Conservation (phyloP, 1,140 invertebrate species). For the Armadillidium nasatum region DNA sequence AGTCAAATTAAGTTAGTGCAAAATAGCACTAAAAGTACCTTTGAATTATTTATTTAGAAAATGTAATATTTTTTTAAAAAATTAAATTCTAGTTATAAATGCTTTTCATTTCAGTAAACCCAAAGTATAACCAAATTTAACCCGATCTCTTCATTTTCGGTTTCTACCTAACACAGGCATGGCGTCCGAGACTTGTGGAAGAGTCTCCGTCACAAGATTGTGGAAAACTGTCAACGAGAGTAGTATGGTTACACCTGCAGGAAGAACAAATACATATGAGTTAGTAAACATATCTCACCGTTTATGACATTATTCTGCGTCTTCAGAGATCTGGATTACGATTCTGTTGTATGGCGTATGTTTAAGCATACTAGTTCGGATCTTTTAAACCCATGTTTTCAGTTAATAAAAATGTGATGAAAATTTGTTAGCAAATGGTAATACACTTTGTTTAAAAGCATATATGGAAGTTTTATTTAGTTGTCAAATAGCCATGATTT, state of each 20-base stretch:
- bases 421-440: neutral
- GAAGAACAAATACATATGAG: slow-evolving; percentile 54
- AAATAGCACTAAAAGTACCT: no score
- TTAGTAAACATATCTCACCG: no score
- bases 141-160: neutral
- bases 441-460: neutral
- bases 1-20: no score
- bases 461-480: slow-evolving; percentile 1
- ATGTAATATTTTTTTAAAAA: no score
- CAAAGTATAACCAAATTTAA: neutral
- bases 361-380: no score
- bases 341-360: no score
- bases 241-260: slow-evolving; percentile 96
- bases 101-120: neutral
- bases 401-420: neutral
- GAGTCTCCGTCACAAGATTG: slow-evolving; percentile 90
- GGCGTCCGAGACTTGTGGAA: slow-evolving; percentile 91
- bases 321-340: no score
- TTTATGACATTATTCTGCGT: no score
- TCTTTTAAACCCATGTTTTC: no score
- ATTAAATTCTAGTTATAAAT: neutral
- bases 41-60: no score
- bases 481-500: neutral
- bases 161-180: slow-evolving; percentile 54
- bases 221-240: slow-evolving; percentile 99